Evolutionary conservation across 2,113 vertebrate genomes (phyloP).

Genomic region (Antigone vipio): DNA sequence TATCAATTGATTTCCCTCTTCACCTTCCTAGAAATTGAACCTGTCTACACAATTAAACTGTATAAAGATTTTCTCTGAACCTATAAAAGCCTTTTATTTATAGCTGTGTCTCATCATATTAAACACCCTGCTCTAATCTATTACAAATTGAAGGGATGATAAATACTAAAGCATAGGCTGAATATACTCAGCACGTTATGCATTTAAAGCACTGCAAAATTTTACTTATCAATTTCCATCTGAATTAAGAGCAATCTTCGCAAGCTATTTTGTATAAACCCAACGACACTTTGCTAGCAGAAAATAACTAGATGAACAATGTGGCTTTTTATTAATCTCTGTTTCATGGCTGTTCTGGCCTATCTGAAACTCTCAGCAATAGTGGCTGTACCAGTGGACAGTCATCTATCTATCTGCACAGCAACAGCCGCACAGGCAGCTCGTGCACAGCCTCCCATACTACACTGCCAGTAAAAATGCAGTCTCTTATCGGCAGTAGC

Average conservation of each 20-base stretch:
- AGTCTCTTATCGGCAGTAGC: not conserved
- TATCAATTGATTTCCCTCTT: conserved; percentile 44
- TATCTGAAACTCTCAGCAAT: not conserved
- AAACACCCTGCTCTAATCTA: conserved; percentile 10
- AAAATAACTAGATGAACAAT: not conserved
- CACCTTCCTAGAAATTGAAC: conserved; percentile 34
- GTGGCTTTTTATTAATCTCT: not conserved
- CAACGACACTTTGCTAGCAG: accelerated
- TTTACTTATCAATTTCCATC: not conserved
- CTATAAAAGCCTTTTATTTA: conserved; percentile 38
- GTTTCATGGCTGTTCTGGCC: not conserved
- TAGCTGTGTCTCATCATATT: not conserved
- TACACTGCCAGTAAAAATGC: not conserved
- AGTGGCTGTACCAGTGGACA: not conserved
- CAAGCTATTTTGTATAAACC: not conserved
- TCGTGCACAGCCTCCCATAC: not conserved
- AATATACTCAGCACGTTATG: not conserved
- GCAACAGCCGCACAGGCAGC: not conserved
- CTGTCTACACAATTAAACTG: conserved; percentile 38
- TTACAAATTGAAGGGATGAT: not conserved
- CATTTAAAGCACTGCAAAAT: conserved; percentile 8
- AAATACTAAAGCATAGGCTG: not conserved
- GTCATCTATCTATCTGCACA: not conserved
- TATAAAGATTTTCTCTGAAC: conserved; percentile 39
- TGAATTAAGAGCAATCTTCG: not conserved